These are phyloP conservation scores for Sylvilagus bachmani DNA, from an alignment of 2,113 vertebrate species.

Conservation along the genomic window DNA sequence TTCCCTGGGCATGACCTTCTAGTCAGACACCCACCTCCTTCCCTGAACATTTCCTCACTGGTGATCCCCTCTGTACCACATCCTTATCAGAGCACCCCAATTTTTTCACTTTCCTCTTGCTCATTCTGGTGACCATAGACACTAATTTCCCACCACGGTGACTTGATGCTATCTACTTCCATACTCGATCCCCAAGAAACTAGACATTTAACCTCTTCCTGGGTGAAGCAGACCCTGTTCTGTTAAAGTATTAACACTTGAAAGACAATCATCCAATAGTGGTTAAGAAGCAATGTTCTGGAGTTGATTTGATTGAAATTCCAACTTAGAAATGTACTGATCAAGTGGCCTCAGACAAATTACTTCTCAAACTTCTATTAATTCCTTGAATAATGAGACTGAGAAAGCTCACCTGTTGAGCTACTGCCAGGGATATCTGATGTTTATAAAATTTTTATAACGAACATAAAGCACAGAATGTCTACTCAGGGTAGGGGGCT, in stretches of 20 bases:
- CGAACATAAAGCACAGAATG: background rate
- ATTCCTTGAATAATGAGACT: background rate
- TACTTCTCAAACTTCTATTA: background rate
- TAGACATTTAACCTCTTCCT: background rate
- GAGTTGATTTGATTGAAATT: background rate
- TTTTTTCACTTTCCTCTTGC: background rate
- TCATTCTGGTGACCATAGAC: background rate
- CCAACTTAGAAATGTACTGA: background rate
- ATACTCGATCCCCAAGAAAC: background rate
- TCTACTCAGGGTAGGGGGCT: background rate
- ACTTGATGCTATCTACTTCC: background rate
- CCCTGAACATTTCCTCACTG: background rate
- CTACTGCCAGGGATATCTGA: background rate
- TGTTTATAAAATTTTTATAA: background rate
- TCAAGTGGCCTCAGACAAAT: background rate
- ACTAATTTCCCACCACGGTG: background rate
- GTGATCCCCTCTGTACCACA: background rate
- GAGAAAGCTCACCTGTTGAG: background rate
- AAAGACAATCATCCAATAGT: background rate
- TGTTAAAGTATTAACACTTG: background rate
- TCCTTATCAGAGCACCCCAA: too few species aligned
- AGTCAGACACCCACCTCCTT: too few species aligned
- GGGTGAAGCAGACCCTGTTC: background rate
- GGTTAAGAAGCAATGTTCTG: slow-evolving; percentile 12
- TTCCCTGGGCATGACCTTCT: background rate